Evolutionary conservation across 2,113 vertebrate genomes (phyloP).

Genomic region (Phodopus roborovskii): DNA sequence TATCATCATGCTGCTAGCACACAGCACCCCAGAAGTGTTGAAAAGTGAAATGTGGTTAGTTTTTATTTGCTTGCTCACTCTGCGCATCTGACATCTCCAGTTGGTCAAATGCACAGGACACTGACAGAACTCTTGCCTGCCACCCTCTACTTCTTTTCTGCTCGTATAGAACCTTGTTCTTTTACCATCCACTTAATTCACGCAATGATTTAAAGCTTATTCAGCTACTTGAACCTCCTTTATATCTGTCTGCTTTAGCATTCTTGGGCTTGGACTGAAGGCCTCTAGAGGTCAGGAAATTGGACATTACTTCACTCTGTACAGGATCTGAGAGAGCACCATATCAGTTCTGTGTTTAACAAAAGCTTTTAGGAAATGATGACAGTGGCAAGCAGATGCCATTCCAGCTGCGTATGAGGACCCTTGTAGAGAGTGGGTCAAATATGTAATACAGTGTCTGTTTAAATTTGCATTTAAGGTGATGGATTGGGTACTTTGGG

Average conservation of each 20-base stretch:
- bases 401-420: not conserved
- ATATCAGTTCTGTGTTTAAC: not conserved
- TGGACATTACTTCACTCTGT: slow-evolving; percentile 60
- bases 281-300: slow-evolving; percentile 65
- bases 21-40: not conserved
- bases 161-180: slow-evolving; percentile 1
- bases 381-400: slow-evolving; percentile 8
- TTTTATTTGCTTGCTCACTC: slow-evolving; percentile 39
- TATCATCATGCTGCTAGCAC: not conserved
- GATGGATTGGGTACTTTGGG: slow-evolving; percentile 17
- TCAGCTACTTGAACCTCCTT: slow-evolving; percentile 38
- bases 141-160: slow-evolving; percentile 15
- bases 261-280: slow-evolving; percentile 48
- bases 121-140: not conserved
- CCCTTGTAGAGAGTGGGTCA: slow-evolving; percentile 45
- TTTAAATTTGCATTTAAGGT: slow-evolving; percentile 39
- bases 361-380: slow-evolving; percentile 65
- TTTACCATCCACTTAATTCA: slow-evolving; percentile 43
- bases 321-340: not conserved
- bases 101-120: not conserved
- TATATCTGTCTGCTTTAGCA: slow-evolving; percentile 43
- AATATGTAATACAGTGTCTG: not conserved
- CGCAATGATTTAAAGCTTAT: slow-evolving; percentile 53
- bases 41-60: slow-evolving; percentile 55
- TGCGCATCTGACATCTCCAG: not conserved